Conservation (phyloP, 2,113 vertebrate species). For the Marmota monax region DNA sequence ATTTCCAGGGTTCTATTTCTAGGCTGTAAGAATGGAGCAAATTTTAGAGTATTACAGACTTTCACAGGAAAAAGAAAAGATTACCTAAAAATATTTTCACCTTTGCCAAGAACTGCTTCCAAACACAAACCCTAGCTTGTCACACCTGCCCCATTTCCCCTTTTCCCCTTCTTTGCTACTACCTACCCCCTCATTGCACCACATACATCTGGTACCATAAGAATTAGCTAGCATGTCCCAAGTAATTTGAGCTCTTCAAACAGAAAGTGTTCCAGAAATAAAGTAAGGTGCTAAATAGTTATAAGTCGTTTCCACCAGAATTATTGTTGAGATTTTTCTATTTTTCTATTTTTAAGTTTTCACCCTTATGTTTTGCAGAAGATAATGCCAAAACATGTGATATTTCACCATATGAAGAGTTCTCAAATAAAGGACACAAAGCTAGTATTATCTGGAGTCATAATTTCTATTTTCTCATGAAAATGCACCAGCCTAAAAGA, state of each 20-base stretch:
- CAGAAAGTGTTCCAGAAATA: conserved; percentile 79
- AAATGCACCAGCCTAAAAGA: conserved; percentile 70
- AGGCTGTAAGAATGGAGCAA: conserved; percentile 79
- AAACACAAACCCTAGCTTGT: conserved; percentile 78
- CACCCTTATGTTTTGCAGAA: conserved; percentile 79
- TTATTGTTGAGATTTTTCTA: conserved; percentile 81
- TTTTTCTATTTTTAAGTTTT: conserved; percentile 83
- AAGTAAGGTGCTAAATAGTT: conserved; percentile 82
- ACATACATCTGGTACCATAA: conserved; percentile 63
- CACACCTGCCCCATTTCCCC: conserved; percentile 74
- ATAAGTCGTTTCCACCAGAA: conserved; percentile 77
- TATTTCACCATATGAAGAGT: conserved; percentile 82
- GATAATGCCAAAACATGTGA: conserved; percentile 81
- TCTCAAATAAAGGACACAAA: conserved; percentile 79
- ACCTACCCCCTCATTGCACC: conserved; percentile 58
- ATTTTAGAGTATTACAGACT: conserved; percentile 81
- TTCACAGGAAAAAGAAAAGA: conserved; percentile 78
- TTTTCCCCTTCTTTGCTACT: conserved; percentile 58
- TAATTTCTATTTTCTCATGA: conserved; percentile 76
- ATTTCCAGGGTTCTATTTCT: conserved; percentile 81
- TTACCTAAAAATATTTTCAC: conserved; percentile 82
- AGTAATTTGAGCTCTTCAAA: conserved; percentile 77
- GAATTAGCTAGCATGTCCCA: conserved; percentile 71
- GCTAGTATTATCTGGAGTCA: conserved; percentile 72
- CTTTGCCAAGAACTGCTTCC: conserved; percentile 83